Percentiles rank a stretch among this genome's conserved stretches.
phyloP scores from a whole-genome alignment of 1,140 invertebrate genomes.

The Kradibia gibbosae region DNA sequence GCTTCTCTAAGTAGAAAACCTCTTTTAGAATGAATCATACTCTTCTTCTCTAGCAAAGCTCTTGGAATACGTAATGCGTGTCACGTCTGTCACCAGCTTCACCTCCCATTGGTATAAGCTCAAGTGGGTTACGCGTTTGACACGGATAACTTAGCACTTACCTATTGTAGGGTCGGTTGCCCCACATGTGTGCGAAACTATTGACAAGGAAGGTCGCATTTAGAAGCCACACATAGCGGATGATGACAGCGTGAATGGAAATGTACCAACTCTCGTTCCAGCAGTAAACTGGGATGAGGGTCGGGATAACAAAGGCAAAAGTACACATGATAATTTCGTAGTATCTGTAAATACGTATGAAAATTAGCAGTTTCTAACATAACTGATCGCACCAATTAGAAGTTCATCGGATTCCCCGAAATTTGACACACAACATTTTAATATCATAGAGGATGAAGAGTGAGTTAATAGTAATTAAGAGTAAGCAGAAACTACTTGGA shows the following conservation, averaged over 20 bases:
- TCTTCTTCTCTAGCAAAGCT: not conserved
- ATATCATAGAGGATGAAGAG: not conserved
- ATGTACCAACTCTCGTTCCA: constrained; percentile 82
- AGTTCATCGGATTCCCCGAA: not conserved
- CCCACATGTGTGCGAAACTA: constrained; percentile 88
- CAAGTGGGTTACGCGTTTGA: not conserved
- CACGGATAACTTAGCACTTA: constrained; percentile 45
- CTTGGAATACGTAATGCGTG: constrained; percentile 8
- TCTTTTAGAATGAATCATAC: not conserved
- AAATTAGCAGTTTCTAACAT: not conserved
- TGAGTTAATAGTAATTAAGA: not conserved
- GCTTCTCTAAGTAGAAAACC: not conserved
- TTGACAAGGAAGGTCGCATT: constrained; percentile 94
- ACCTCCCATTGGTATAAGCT: no score
- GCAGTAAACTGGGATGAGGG: constrained; percentile 79
- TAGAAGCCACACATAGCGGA: constrained; percentile 84
- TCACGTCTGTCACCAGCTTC: not conserved
- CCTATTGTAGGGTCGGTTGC: constrained; percentile 84
- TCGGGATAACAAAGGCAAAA: constrained; percentile 84
- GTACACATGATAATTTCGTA: constrained; percentile 81
- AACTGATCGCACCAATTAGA: not conserved
- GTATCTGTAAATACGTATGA: constrained; percentile 72
- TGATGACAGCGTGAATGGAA: constrained; percentile 76
- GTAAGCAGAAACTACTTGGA: no score
- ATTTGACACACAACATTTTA: not conserved